Percentiles rank a stretch among this genome's conserved stretches.
These are phyloP conservation scores for Mesorhabditis spiculigera DNA, from an alignment of 2,888 invertebrate genomes.

Conservation along the genomic window DNA sequence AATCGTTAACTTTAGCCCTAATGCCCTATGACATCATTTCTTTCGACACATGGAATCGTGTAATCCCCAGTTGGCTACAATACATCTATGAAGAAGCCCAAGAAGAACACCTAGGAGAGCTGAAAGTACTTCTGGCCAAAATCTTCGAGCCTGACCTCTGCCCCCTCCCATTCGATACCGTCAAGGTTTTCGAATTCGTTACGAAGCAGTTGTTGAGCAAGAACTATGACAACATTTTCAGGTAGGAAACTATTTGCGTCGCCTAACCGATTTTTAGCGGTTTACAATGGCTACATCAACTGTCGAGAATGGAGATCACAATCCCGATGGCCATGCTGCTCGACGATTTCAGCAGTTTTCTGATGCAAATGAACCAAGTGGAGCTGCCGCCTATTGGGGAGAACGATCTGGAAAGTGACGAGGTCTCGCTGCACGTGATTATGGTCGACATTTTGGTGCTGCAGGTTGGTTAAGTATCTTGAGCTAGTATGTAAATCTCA, in stretches of 20 bases:
- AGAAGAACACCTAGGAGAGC: constrained; percentile 69
- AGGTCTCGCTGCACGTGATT: constrained; percentile 73
- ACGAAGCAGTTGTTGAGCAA: constrained; percentile 70
- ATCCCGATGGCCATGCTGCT: constrained; percentile 61
- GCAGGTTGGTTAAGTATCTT: constrained; percentile 68
- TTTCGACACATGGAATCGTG: constrained; percentile 77
- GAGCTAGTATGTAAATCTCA: constrained; percentile 48
- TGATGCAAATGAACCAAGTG: constrained; percentile 22
- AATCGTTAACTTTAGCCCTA: constrained; percentile 69
- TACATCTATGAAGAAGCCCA: constrained; percentile 31
- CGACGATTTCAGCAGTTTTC: constrained; percentile 55
- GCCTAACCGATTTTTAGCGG: constrained; percentile 63
- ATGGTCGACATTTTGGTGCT: constrained; percentile 91
- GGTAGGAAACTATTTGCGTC: constrained; percentile 68
- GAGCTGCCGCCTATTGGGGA: constrained; percentile 37
- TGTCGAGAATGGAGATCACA: constrained; percentile 62
- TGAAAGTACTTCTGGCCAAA: constrained; percentile 81
- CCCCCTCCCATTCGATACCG: constrained; percentile 87
- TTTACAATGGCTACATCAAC: constrained; percentile 63
- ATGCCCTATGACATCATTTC: constrained; percentile 96
- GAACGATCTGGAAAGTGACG: constrained; percentile 46
- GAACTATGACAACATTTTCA: constrained; percentile 87
- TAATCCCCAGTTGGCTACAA: constrained; percentile 95
- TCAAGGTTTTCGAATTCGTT: constrained; percentile 80
- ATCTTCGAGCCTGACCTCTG: constrained; percentile 93